Evolutionary conservation across 2,888 invertebrate genomes (phyloP).

Genomic region (Ptilodon capucinus): DNA sequence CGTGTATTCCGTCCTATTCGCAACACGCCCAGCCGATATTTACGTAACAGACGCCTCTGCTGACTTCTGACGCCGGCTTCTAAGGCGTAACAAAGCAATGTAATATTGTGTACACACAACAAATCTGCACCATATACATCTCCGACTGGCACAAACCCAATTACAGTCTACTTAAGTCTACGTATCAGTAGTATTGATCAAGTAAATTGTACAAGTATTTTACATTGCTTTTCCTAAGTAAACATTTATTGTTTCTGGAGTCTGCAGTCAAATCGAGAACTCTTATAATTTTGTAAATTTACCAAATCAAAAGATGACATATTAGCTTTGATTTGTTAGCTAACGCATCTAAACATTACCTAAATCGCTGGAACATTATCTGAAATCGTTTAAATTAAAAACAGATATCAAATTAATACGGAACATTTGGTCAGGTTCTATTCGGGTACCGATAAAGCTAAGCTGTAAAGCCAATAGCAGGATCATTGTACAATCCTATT

Average conservation of each 20-base stretch:
- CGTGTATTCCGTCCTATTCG: slow-evolving; percentile 77
- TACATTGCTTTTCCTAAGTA: slow-evolving; percentile 2
- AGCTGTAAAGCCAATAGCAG: not conserved
- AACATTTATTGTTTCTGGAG: not conserved
- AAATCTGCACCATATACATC: slow-evolving; percentile 49
- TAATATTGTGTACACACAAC: slow-evolving; percentile 55
- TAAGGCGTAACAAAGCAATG: slow-evolving; percentile 52
- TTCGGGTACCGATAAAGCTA: no score
- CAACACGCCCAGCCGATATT: slow-evolving; percentile 78
- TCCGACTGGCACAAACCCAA: slow-evolving; percentile 45
- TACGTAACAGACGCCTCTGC: slow-evolving; percentile 74
- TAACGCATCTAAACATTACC: no score
- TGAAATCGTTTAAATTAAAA: no score
- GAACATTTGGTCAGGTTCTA: no score
- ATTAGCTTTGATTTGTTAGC: no score
- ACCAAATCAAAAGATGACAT: no score
- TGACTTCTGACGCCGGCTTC: slow-evolving; percentile 71
- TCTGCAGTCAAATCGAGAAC: not conserved
- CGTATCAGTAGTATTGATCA: slow-evolving; percentile 27
- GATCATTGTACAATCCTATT: slow-evolving; percentile 11
- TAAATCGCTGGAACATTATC: no score
- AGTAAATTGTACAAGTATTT: slow-evolving; percentile 14
- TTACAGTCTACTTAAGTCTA: slow-evolving; percentile 41
- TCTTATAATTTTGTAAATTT: not conserved
- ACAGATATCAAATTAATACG: no score